Evolutionary conservation across 2,888 invertebrate genomes (phyloP).

Genomic region (Himalopsyche kuldschensis): DNA sequence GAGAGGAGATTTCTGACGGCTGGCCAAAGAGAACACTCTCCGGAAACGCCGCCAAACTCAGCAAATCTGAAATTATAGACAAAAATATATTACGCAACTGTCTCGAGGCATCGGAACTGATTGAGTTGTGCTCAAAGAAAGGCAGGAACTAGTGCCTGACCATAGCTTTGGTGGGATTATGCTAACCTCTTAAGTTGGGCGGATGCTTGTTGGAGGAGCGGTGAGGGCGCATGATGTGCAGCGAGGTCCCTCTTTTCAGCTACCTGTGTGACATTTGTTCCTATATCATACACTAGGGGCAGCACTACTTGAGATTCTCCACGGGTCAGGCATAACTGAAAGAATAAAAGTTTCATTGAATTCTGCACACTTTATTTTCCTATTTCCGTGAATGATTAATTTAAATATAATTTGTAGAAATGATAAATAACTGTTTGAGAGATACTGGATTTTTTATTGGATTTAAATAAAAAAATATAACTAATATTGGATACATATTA

Average conservation of each 20-base stretch:
- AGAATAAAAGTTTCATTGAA: not conserved
- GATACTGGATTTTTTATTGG: no score
- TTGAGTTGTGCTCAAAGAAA: not conserved
- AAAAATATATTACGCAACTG: not conserved
- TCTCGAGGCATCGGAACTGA: not conserved
- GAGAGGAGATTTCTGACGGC: conserved; percentile 86
- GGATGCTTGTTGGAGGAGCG: conserved; percentile 50
- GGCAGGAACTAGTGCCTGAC: not conserved
- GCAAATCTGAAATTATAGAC: conserved; percentile 45
- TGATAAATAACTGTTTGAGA: no score
- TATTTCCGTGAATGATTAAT: no score
- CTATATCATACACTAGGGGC: conserved; percentile 88
- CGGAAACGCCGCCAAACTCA: conserved; percentile 68
- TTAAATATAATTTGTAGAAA: no score
- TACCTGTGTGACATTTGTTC: conserved; percentile 81
- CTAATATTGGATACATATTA: no score
- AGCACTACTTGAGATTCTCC: conserved; percentile 69
- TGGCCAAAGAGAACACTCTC: conserved; percentile 89
- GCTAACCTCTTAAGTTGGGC: conserved; percentile 55
- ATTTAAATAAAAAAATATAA: no score
- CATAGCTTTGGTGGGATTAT: no score
- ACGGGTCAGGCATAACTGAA: conserved; percentile 54
- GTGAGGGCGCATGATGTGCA: conserved; percentile 50
- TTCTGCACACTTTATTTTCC: no score
- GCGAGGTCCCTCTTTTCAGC: conserved; percentile 79